phyloP scores from a whole-genome alignment of 2,797 vertebrate genomes.

The Austrolebias charrua region DNA sequence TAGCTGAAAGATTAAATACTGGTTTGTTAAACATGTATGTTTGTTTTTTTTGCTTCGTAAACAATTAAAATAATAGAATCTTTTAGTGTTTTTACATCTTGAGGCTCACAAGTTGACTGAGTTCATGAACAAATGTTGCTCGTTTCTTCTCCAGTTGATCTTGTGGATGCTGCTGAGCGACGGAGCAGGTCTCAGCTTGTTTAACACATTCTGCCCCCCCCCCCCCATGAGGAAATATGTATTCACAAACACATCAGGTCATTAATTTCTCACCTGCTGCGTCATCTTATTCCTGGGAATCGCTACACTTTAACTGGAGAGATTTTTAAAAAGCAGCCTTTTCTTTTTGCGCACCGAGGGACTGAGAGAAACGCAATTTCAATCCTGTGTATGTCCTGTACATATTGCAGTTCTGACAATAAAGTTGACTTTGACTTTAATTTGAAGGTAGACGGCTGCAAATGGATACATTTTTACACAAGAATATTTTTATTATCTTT shows the following conservation, averaged over 20 bases:
- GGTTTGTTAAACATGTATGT: too few species aligned
- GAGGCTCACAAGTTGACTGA: background rate
- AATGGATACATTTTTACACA: background rate
- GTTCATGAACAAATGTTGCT: conserved; percentile 1
- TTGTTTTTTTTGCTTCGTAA: too few species aligned
- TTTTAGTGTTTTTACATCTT: background rate
- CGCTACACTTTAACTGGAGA: conserved; percentile 6
- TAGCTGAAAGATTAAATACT: too few species aligned
- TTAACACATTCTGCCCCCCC: conserved; percentile 54
- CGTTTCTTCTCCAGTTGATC: too few species aligned
- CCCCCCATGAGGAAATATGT: conserved; percentile 32
- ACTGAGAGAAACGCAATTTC: too few species aligned
- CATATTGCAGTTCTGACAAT: too few species aligned
- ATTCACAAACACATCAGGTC: conserved; percentile 36
- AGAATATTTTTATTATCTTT: background rate
- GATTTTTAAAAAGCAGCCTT: too few species aligned
- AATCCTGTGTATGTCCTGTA: too few species aligned
- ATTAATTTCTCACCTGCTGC: conserved; percentile 68
- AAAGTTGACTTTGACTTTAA: too few species aligned
- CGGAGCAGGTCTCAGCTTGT: conserved; percentile 77
- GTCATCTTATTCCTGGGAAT: conserved; percentile 40
- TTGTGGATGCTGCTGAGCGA: background rate
- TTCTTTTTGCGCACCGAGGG: too few species aligned
- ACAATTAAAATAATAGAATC: conserved; percentile 1
- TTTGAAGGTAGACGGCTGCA: background rate